These are phyloP conservation scores for Alviniconcha marisindica DNA, from an alignment of 1,140 invertebrate species.

Conservation along the genomic window DNA sequence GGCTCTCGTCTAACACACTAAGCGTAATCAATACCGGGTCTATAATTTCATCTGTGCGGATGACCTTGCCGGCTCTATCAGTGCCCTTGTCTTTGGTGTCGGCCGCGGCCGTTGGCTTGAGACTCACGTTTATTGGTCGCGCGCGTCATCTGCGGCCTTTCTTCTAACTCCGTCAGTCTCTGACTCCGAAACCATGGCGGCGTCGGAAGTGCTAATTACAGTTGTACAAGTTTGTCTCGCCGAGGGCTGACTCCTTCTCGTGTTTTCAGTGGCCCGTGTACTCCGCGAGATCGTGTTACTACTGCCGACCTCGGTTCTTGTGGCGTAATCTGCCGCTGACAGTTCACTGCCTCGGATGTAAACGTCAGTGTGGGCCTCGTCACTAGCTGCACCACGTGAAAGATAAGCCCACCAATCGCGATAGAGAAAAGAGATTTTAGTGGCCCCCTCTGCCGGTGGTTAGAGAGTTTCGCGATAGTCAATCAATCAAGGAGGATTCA, in stretches of 20 bases:
- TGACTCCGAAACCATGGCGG: no score
- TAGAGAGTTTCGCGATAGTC: slow-evolving; percentile 25
- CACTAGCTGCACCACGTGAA: slow-evolving; percentile 1
- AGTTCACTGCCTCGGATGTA: no score
- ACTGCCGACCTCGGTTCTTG: no score
- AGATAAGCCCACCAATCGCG: slow-evolving; percentile 27
- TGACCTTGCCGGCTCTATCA: slow-evolving; percentile 24
- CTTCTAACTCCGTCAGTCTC: no score
- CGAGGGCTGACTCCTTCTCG: no score
- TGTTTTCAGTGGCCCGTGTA: no score
- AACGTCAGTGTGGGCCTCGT: not conserved
- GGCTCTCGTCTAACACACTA: not conserved
- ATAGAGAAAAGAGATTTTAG: slow-evolving; percentile 8
- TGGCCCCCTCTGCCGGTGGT: not conserved
- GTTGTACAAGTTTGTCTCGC: no score
- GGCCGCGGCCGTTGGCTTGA: not conserved
- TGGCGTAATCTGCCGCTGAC: no score
- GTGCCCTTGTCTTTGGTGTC: slow-evolving; percentile 28
- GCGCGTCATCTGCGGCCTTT: no score
- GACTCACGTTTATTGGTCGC: no score
- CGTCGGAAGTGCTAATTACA: no score
- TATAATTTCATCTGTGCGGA: slow-evolving; percentile 14
- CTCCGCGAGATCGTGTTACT: no score
- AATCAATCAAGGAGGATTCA: slow-evolving; percentile 39
- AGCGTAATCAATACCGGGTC: slow-evolving; percentile 21